Conservation (phyloP, 2,113 vertebrate species). For the Cyprinus carpio region DNA sequence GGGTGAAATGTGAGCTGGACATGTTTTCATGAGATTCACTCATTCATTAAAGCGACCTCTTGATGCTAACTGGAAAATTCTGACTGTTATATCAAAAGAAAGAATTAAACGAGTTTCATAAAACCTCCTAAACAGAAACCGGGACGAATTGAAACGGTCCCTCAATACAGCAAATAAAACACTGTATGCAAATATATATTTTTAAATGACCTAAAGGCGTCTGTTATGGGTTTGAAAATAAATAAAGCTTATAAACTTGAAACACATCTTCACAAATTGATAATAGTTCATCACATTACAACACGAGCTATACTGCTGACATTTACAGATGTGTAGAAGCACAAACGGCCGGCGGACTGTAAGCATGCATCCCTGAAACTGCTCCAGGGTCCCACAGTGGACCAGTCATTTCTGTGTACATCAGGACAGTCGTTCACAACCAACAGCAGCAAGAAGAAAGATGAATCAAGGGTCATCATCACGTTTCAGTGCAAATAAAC, state of each 20-base stretch:
- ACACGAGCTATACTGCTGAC: constrained; percentile 45
- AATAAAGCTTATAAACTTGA: constrained; percentile 18
- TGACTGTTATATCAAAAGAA: not conserved
- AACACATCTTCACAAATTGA: constrained; percentile 36
- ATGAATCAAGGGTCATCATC: constrained; percentile 33
- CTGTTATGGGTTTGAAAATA: not conserved
- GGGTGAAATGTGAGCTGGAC: not conserved
- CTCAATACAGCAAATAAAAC: constrained; percentile 36
- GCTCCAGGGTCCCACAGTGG: constrained; percentile 13
- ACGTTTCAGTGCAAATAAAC: constrained; percentile 49
- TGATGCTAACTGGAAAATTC: not conserved
- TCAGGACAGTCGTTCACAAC: not conserved
- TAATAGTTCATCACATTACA: constrained; percentile 44
- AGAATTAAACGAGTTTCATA: not conserved
- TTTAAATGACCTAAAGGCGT: constrained; percentile 22
- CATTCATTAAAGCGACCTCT: not conserved
- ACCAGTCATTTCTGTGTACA: not conserved
- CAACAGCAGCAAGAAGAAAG: constrained; percentile 43
- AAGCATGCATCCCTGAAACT: constrained; percentile 54
- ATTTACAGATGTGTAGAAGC: constrained; percentile 49
- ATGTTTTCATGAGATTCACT: not conserved
- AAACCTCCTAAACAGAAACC: constrained; percentile 17
- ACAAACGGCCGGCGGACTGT: constrained; percentile 29
- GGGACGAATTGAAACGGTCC: constrained; percentile 6
- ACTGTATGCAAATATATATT: not conserved